Evolutionary conservation across 2,113 vertebrate species (phyloP).

Genomic region (Albula glossodonta): DNA sequence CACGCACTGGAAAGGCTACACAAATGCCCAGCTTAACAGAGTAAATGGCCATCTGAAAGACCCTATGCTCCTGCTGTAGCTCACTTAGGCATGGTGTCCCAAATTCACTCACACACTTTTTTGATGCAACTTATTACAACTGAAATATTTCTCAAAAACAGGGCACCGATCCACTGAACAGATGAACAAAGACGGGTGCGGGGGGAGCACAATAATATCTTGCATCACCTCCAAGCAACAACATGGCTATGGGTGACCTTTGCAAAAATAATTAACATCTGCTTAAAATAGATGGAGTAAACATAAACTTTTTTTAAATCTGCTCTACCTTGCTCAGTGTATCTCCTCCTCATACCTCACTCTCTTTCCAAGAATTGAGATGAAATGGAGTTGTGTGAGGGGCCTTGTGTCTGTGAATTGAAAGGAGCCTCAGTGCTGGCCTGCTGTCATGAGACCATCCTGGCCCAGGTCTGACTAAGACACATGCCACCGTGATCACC

Average conservation of each 20-base stretch:
- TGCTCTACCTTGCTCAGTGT: background rate
- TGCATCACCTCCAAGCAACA: background rate
- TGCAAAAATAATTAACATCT: background rate
- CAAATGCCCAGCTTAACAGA: too few relatives aligned
- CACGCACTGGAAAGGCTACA: too few relatives aligned
- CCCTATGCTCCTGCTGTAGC: background rate
- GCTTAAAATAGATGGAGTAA: background rate
- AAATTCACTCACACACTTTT: background rate
- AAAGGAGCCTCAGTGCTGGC: constrained; percentile 34
- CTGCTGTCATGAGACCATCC: constrained; percentile 21
- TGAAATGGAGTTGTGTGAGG: background rate
- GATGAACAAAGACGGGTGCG: background rate
- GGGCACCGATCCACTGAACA: background rate
- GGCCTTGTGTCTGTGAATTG: constrained; percentile 18
- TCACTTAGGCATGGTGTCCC: background rate
- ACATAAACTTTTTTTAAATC: background rate
- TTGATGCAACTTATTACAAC: background rate
- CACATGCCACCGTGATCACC: background rate
- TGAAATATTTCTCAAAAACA: background rate
- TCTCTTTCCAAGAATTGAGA: background rate
- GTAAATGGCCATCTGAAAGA: background rate
- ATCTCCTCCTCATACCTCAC: background rate
- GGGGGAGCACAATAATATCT: background rate
- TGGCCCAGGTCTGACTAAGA: constrained; percentile 6
- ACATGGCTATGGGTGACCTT: background rate